Conservation (phyloP, 92 coral and sea anemone species). For the Umimayanthus chanpuru region DNA sequence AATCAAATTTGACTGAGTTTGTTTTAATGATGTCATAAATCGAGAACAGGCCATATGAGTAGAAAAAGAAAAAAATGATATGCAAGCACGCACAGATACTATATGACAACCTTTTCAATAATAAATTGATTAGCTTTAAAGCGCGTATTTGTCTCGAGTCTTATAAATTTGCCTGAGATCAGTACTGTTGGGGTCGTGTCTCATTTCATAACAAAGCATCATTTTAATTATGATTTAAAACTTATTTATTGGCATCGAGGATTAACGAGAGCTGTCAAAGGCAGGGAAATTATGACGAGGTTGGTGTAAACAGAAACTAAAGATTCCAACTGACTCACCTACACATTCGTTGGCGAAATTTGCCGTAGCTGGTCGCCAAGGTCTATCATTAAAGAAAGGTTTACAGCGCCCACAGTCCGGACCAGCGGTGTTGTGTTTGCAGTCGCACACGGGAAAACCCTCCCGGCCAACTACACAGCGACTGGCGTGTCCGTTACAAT, state of each 20-base stretch:
- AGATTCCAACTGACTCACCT: slow-evolving; percentile 59
- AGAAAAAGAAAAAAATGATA: neutral
- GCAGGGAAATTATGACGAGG: neutral
- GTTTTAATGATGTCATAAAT: neutral
- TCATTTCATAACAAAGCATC: slow-evolving; percentile 1
- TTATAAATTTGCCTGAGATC: neutral
- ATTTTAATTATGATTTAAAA: slow-evolving; percentile 8
- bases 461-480: slow-evolving; percentile 71
- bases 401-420: slow-evolving; percentile 86
- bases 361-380: slow-evolving; percentile 92
- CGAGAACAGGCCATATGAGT: neutral
- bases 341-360: slow-evolving; percentile 83
- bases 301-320: neutral
- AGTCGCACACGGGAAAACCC: slow-evolving; percentile 88
- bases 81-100: neutral
- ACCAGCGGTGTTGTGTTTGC: slow-evolving; percentile 92
- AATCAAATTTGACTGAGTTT: slow-evolving; percentile 8
- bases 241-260: slow-evolving; percentile 6
- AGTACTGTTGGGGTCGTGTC: neutral
- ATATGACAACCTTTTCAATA: neutral
- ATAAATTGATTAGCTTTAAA: neutral
- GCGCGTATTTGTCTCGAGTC: neutral
- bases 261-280: slow-evolving; percentile 24
- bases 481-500: slow-evolving; percentile 97
- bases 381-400: slow-evolving; percentile 90